Conservation (phyloP, 2,888 invertebrate genomes). For the Therioaphis trifolii region DNA sequence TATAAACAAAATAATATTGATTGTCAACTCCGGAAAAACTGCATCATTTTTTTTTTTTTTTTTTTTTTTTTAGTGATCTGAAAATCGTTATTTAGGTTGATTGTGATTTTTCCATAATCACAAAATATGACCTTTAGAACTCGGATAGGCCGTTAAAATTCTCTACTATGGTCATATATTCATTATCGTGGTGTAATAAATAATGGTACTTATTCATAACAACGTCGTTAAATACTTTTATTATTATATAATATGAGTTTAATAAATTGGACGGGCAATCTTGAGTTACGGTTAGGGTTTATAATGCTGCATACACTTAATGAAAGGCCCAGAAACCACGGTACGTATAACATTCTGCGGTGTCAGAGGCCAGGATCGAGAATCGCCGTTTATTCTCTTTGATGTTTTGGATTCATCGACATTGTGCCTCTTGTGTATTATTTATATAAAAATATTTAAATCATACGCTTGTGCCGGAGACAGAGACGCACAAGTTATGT, state of each 20-base stretch:
- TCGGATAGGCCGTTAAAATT: background rate
- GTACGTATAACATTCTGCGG: background rate
- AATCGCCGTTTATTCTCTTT: conserved; percentile 23
- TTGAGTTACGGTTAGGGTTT: background rate
- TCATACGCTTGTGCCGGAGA: too few species aligned
- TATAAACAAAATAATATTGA: too few species aligned
- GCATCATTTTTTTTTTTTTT: too few species aligned
- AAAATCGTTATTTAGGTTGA: background rate
- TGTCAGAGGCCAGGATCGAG: conserved; percentile 28
- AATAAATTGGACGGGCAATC: background rate
- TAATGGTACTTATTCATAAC: background rate
- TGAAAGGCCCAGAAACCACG: background rate
- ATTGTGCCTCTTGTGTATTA: background rate
- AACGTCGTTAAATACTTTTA: background rate
- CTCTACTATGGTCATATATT: too few species aligned
- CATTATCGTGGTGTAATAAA: background rate
- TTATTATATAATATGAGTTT: background rate
- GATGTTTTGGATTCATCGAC: conserved; percentile 22
- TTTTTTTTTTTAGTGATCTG: too few species aligned
- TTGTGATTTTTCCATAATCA: background rate
- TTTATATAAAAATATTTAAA: too few species aligned
- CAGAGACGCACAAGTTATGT: too few species aligned
- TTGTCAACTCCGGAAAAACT: background rate
- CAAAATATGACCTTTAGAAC: conserved; percentile 18
- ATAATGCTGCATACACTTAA: background rate